A percentile compares a stretch with the other conserved stretches of the same genome.
These are phyloP conservation scores for Thelaira solivaga DNA, from an alignment of 2,888 invertebrate species.

Conservation along the genomic window DNA sequence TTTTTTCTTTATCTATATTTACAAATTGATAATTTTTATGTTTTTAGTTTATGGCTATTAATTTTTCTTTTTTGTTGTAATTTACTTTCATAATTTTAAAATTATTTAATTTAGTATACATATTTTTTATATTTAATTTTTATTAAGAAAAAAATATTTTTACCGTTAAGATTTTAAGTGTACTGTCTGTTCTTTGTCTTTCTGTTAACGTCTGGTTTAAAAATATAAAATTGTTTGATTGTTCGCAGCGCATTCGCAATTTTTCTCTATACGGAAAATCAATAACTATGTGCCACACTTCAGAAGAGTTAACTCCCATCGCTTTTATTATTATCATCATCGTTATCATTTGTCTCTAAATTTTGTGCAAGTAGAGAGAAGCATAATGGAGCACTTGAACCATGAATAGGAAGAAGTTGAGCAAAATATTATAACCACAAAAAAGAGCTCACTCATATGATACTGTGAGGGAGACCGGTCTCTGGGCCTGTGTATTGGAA, in stretches of 20 bases:
- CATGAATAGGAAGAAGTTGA: neutral
- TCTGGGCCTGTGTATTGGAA: conserved; percentile 25
- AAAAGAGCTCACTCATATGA: conserved; percentile 24
- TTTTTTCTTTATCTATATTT: neutral
- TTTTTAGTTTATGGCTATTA: neutral
- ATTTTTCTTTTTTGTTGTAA: neutral
- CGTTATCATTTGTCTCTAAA: conserved; percentile 20
- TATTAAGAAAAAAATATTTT: conserved; percentile 39
- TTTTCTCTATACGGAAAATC: conserved; percentile 72
- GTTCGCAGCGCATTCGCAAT: conserved; percentile 53
- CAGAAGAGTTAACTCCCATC: conserved; percentile 44
- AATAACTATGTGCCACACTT: conserved; percentile 66
- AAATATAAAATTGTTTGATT: conserved; percentile 60
- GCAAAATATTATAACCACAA: neutral
- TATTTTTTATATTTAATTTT: neutral
- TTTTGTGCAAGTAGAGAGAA: neutral
- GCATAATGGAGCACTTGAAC: conserved; percentile 11
- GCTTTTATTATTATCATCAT: neutral
- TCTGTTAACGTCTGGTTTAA: conserved; percentile 53
- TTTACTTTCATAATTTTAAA: neutral
- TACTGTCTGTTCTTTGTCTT: conserved; percentile 59
- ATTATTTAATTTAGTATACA: too few species aligned
- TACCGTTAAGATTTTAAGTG: conserved; percentile 42
- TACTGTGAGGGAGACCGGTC: conserved; percentile 32
- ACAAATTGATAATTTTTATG: neutral